Base-by-base conservation (phyloP, 2,113 vertebrate genomes). In the Anarrhichthys ocellatus region DNA sequence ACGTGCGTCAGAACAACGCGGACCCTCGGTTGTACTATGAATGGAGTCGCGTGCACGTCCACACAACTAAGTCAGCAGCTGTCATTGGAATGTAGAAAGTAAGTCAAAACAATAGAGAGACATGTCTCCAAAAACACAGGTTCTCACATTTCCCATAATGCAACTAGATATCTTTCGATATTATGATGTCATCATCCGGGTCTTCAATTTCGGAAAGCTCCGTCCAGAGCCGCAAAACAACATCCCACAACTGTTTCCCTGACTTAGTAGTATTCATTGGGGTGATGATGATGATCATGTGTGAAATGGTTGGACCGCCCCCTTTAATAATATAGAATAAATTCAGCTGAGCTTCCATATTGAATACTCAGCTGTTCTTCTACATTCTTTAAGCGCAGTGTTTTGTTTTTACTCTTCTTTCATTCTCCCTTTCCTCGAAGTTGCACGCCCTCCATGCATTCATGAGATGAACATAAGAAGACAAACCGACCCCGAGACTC, bases 391-490 rank as follows among this genome's bases (percentile, higher is more conserved):
- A 52, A 63, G 22, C 65, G 11, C 20, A 73, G 14, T 56, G 3
- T 66, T 65, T 58, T 13, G 48, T 56, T 63, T 70, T 44, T 9
- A 46, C 63, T 76, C 32, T n/a, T n/a, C 11, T 72, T 79, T 58
- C 34, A 63, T 50, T 61, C 44, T 81, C 20, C 11, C 32, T 69
- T 76, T 78, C 65, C 78, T 73, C 4, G 0, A 79, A 79, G 56
- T 62, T 22, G 59, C 44, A 40, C 40, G 34, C 48, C 27, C 64
- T 14, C 46, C 36, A 24, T 59, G 36, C 3, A 42, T 74, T 79
- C 52, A 67, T 69, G 22, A 83, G 24, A 73, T 50, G 29, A 81
- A 40, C 9, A 32, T 5, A 69, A 44, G 64, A 81, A 77, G 29
- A 36, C 17, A 61, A 72, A 40, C 17, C 2, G 15, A 74, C 20